A percentile compares a stretch with the other conserved stretches of the same genome.
Conservation (phyloP, 1,140 invertebrate species). For the Sarcophaga bullata region DNA sequence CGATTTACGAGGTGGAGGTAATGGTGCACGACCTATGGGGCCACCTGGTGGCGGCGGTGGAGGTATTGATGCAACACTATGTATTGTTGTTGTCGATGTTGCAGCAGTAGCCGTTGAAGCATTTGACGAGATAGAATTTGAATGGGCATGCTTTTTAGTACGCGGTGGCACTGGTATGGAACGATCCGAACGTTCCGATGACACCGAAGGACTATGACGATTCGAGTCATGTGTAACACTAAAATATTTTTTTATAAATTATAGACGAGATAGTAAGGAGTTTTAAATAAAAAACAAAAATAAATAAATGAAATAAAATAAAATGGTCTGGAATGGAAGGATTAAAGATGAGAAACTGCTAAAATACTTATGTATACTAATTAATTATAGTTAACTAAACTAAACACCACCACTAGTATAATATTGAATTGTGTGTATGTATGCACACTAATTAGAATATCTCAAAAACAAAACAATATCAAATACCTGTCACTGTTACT, state of each 20-base stretch:
- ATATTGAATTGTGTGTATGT: neutral
- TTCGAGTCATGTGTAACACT: constrained; percentile 41
- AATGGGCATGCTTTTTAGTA: constrained; percentile 46
- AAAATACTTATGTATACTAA: constrained; percentile 13
- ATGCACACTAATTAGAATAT: too few relatives aligned
- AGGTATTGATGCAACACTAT: constrained; percentile 25
- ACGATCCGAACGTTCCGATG: constrained; percentile 46
- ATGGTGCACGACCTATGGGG: constrained; percentile 46
- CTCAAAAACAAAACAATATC: neutral
- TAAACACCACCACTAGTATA: neutral
- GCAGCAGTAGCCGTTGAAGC: constrained; percentile 1
- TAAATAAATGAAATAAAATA: constrained; percentile 16
- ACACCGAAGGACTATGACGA: constrained; percentile 49
- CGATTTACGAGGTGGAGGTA: constrained; percentile 51
- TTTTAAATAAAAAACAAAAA: neutral
- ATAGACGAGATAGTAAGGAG: constrained; percentile 12
- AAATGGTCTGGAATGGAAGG: neutral
- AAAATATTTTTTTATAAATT: neutral
- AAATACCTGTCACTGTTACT: constrained; percentile 18
- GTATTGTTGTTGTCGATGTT: constrained; percentile 34
- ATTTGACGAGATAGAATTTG: constrained; percentile 32
- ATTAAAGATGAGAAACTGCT: neutral
- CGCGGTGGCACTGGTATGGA: constrained; percentile 49
- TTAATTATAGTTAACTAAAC: constrained; percentile 8
- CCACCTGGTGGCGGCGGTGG: constrained; percentile 35